Percentiles rank a stretch among this genome's conserved stretches.
These are phyloP conservation scores for Palaemon carinicauda DNA, from an alignment of 1,140 invertebrate genomes.

Conservation along the genomic window DNA sequence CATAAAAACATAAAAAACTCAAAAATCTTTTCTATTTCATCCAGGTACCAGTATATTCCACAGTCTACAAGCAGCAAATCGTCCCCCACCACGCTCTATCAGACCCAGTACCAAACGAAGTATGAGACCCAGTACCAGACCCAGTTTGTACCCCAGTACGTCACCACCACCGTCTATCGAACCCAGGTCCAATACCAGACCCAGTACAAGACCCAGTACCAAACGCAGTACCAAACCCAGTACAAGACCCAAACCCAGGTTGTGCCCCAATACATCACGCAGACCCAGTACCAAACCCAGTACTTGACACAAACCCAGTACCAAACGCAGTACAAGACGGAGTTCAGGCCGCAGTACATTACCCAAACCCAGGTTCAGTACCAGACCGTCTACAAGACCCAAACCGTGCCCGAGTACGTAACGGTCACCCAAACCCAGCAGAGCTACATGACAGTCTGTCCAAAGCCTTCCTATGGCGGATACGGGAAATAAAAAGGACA, in stretches of 20 bases:
- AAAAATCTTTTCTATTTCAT: not conserved
- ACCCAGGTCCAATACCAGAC: not conserved
- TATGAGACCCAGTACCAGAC: not conserved
- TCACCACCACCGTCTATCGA: not conserved
- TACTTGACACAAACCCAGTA: conserved; percentile 22
- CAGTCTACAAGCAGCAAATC: not conserved
- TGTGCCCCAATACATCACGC: conserved; percentile 20
- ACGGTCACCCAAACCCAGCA: conserved; percentile 22
- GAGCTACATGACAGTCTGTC: conserved; percentile 13
- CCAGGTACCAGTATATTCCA: conserved; percentile 6
- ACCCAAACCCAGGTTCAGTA: conserved; percentile 28
- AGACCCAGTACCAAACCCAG: conserved; percentile 27
- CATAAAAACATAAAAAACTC: not conserved
- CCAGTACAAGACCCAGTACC: not conserved
- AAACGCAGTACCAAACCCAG: not conserved
- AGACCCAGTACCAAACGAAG: conserved; percentile 16
- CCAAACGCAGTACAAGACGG: conserved; percentile 28
- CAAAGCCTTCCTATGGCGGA: not conserved
- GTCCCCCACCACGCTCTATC: not conserved
- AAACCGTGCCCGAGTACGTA: conserved; percentile 19
- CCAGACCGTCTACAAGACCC: conserved; percentile 23
- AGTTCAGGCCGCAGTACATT: conserved; percentile 27
- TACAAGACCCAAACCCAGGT: conserved; percentile 20
- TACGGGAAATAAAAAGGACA: not conserved
- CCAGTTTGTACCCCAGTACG: conserved; percentile 6